A percentile compares a stretch with the other conserved stretches of the same genome.
Conservation (phyloP, 2,888 invertebrate species). For the Melipona bicolor region DNA sequence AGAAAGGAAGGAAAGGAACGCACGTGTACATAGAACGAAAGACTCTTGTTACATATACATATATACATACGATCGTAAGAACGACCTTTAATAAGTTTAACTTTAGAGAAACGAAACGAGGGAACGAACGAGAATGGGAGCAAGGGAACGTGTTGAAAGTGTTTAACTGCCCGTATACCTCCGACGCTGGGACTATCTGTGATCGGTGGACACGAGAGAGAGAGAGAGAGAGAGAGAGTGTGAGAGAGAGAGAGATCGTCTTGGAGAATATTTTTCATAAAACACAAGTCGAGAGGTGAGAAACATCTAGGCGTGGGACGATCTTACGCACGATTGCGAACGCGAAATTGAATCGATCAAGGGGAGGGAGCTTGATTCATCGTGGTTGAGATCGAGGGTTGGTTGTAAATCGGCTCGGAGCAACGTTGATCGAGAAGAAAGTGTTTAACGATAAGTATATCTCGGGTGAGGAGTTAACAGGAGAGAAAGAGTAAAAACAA, state of each 20-base stretch:
- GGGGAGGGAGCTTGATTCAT: not conserved
- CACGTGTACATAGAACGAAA: constrained; percentile 54
- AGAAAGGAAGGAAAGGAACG: not conserved
- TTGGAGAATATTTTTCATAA: constrained; percentile 72
- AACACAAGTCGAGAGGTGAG: constrained; percentile 20
- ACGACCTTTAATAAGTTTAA: constrained; percentile 71
- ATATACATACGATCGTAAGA: constrained; percentile 68
- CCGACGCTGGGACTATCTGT: constrained; percentile 70
- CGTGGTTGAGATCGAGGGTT: too few relatives aligned
- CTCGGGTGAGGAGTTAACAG: constrained; percentile 26
- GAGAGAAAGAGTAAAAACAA: too few relatives aligned
- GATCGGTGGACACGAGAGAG: constrained; percentile 57
- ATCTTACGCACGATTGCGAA: constrained; percentile 21
- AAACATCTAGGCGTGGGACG: constrained; percentile 42
- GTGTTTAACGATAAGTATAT: constrained; percentile 60
- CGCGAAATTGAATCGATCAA: constrained; percentile 47
- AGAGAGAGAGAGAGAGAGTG: too few relatives aligned
- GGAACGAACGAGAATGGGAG: not conserved
- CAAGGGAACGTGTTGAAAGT: constrained; percentile 63
- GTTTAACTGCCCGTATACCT: constrained; percentile 60
- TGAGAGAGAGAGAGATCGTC: constrained; percentile 31
- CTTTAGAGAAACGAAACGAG: constrained; percentile 54
- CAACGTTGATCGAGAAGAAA: constrained; percentile 41
- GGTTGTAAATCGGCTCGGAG: not conserved
- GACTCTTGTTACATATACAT: constrained; percentile 66